Percentiles rank a stretch among this genome's conserved stretches.
These are phyloP conservation scores for Punctoribates punctum DNA, from an alignment of 2,888 invertebrate genomes.

Conservation along the genomic window DNA sequence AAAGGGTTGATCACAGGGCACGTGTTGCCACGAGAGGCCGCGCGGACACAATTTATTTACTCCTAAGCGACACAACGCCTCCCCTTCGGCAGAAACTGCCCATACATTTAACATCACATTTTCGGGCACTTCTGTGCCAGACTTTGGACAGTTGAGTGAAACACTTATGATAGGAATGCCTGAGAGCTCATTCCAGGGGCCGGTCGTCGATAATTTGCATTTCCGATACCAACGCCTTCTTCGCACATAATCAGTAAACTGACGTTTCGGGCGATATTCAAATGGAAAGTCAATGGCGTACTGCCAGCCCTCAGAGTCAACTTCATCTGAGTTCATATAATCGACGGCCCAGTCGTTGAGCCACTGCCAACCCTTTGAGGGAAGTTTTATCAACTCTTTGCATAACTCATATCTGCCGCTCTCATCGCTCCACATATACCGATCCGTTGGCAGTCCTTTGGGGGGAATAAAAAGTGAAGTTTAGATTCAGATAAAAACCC, in stretches of 20 bases:
- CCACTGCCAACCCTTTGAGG: constrained; percentile 87
- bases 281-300: constrained; percentile 89
- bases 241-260: constrained; percentile 82
- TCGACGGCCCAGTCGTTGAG: constrained; percentile 89
- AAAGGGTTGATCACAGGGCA: constrained; percentile 74
- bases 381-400: constrained; percentile 76
- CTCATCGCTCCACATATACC: constrained; percentile 79
- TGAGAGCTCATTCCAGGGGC: constrained; percentile 84
- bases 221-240: constrained; percentile 75
- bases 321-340: constrained; percentile 81
- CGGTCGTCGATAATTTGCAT: constrained; percentile 74
- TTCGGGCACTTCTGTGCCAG: constrained; percentile 44
- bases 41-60: constrained; percentile 69
- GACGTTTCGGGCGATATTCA: constrained; percentile 76
- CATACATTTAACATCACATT: constrained; percentile 58
- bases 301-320: constrained; percentile 89
- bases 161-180: constrained; percentile 77
- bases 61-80: constrained; percentile 74
- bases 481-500: not conserved
- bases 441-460: constrained; percentile 73
- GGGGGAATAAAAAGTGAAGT: not conserved
- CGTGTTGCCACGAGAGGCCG: constrained; percentile 72
- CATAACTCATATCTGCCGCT: constrained; percentile 77
- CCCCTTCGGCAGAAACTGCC: constrained; percentile 81
- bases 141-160: constrained; percentile 60